Evolutionary conservation across 2,113 vertebrate species (phyloP).

Genomic region (Jaculus jaculus): DNA sequence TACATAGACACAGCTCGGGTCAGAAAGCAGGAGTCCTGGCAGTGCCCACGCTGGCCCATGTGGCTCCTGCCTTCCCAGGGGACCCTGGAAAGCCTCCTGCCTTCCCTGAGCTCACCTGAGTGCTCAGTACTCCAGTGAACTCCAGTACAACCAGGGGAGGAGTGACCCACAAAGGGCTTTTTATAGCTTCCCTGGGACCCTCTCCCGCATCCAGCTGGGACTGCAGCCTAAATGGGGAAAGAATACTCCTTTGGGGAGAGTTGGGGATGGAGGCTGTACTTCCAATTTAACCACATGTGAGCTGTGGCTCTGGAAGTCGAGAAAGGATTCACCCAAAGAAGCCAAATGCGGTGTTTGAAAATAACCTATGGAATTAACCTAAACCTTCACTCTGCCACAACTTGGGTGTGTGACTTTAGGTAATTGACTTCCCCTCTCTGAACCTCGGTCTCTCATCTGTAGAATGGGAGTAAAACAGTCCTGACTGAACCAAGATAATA

Average conservation of each 20-base stretch:
- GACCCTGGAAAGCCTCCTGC: conserved; percentile 44
- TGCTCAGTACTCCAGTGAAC: conserved; percentile 50
- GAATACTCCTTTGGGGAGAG: not conserved
- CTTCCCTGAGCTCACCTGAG: not conserved
- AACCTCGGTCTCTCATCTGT: conserved; percentile 7
- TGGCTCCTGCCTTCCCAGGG: not conserved
- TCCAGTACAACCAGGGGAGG: conserved; percentile 26
- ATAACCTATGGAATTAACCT: not conserved
- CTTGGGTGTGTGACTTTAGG: conserved; percentile 6
- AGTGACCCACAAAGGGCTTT: conserved; percentile 60
- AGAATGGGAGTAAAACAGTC: not conserved
- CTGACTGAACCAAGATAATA: not conserved
- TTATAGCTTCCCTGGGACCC: conserved; percentile 71
- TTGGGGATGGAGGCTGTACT: not conserved
- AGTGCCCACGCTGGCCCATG: not conserved
- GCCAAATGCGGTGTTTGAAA: not conserved
- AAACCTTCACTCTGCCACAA: not conserved
- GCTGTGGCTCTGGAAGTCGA: not conserved
- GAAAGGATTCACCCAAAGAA: not conserved
- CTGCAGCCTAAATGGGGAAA: conserved; percentile 66
- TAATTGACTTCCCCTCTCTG: not conserved
- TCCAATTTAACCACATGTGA: conserved; percentile 52
- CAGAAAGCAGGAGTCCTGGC: conserved; percentile 32
- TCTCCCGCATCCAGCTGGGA: conserved; percentile 58
- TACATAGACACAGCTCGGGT: conserved; percentile 41